phyloP scores from a whole-genome alignment of 2,888 invertebrate genomes.

The Tuta absoluta region DNA sequence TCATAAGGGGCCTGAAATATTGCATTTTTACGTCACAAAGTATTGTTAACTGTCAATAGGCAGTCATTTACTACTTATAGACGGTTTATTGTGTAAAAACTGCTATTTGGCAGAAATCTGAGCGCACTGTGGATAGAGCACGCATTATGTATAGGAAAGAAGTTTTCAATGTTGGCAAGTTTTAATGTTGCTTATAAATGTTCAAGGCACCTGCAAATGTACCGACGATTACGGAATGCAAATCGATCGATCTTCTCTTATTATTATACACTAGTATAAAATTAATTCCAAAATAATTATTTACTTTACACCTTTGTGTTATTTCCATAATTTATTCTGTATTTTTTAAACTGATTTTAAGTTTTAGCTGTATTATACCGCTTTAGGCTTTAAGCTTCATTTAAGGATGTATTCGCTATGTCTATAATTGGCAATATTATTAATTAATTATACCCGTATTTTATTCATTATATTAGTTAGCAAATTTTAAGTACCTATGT shows the following conservation, averaged over 20 bases:
- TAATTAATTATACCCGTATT: constrained; percentile 63
- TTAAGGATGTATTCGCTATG: constrained; percentile 62
- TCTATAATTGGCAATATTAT: constrained; percentile 62
- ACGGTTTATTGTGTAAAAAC: background rate
- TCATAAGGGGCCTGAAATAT: constrained; percentile 59
- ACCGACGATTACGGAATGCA: constrained; percentile 43
- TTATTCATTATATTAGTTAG: constrained; percentile 65
- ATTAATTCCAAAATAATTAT: constrained; percentile 39
- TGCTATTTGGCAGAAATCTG: constrained; percentile 44
- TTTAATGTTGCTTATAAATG: constrained; percentile 42
- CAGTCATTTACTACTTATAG: constrained; percentile 21
- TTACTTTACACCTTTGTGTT: constrained; percentile 52
- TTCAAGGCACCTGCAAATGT: constrained; percentile 41
- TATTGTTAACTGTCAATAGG: constrained; percentile 35
- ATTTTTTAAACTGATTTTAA: constrained; percentile 54
- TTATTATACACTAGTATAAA: constrained; percentile 24
- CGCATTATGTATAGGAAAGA: constrained; percentile 43
- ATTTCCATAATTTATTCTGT: constrained; percentile 71
- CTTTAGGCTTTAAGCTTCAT: constrained; percentile 67
- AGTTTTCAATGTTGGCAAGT: constrained; percentile 22
- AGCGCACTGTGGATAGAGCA: constrained; percentile 70
- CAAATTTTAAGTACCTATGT: constrained; percentile 70
- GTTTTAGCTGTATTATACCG: constrained; percentile 72
- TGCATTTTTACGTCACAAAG: constrained; percentile 69
- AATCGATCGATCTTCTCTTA: constrained; percentile 25